Conservation (phyloP, 2,113 vertebrate species). For the Calidris pygmaea region DNA sequence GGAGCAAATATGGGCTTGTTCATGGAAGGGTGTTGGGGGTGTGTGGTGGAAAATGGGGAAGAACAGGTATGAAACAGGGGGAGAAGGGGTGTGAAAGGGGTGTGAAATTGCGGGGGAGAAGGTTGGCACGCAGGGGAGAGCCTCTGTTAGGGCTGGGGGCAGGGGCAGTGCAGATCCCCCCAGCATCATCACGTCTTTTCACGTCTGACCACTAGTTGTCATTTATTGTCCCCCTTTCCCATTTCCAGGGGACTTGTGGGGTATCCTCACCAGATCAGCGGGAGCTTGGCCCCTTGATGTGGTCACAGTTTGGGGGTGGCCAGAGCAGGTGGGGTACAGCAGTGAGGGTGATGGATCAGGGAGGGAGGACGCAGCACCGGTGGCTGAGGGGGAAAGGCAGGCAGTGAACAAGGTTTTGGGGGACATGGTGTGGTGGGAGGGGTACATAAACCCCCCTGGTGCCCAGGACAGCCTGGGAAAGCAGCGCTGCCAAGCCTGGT, state of each 20-base stretch:
- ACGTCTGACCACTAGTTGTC: not conserved
- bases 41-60: not conserved
- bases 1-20: not conserved
- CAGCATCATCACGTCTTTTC: not conserved
- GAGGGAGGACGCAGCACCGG: accelerated
- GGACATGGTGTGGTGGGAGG: not conserved
- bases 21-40: accelerated
- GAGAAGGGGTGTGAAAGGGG: too few species aligned
- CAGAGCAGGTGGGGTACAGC: not conserved
- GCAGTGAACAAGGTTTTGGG: not conserved
- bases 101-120: not conserved
- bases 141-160: not conserved
- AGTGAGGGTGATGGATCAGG: not conserved
- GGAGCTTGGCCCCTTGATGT: not conserved
- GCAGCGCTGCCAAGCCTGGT: not conserved
- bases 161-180: not conserved
- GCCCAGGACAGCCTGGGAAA: not conserved
- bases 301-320: not conserved
- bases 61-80: not conserved
- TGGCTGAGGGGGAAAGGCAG: not conserved
- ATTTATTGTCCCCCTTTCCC: not conserved
- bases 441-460: not conserved
- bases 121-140: not conserved
- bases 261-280: not conserved
- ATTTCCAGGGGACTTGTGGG: not conserved